These are phyloP conservation scores for Peucedramus taeniatus DNA, from an alignment of 2,113 vertebrate species.

Conservation along the genomic window DNA sequence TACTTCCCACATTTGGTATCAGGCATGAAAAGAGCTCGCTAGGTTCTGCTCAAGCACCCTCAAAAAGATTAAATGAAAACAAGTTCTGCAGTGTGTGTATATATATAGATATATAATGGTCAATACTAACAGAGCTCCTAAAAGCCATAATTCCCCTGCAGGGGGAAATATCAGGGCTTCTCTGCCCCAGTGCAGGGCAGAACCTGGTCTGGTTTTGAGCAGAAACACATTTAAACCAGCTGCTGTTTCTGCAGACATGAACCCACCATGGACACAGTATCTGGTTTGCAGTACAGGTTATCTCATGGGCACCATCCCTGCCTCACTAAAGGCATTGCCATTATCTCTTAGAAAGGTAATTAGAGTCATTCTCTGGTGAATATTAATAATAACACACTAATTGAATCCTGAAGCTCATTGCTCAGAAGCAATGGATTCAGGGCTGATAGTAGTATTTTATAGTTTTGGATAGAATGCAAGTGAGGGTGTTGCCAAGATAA, in stretches of 20 bases:
- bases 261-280: fast-evolving
- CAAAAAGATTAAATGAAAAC: background rate
- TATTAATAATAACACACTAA: background rate
- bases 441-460: background rate
- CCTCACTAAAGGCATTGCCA: background rate
- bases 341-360: background rate
- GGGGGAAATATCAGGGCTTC: background rate
- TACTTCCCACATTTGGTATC: background rate
- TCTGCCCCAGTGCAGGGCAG: background rate
- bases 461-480: background rate
- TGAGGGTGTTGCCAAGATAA: background rate
- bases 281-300: background rate
- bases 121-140: background rate
- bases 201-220: fast-evolving
- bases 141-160: background rate
- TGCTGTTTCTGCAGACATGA: background rate
- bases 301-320: background rate
- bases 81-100: background rate
- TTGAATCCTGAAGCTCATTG: background rate
- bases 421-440: background rate
- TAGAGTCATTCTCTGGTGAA: background rate
- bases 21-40: background rate
- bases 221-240: background rate
- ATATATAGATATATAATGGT: no score
- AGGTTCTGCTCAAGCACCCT: background rate